A percentile compares a stretch with the other conserved stretches of the same genome.
These are phyloP conservation scores for Tonatia bakeri DNA, from an alignment of 2,113 vertebrate genomes.

Conservation along the genomic window DNA sequence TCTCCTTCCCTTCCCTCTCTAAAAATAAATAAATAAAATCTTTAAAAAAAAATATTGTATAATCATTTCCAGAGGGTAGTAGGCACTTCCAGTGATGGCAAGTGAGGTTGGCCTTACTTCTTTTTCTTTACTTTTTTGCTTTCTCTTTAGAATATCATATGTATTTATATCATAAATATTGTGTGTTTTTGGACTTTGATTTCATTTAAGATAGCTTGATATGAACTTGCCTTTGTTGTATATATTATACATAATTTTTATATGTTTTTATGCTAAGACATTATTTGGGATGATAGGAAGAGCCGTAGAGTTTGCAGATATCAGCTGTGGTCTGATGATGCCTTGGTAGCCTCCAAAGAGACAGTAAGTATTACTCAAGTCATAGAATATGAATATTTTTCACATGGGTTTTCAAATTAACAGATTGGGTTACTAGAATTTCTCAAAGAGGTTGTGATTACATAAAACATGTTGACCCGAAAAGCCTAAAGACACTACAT, in stretches of 20 bases:
- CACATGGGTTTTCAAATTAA: neutral
- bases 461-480: neutral
- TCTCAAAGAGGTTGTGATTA: neutral
- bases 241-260: neutral
- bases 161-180: neutral
- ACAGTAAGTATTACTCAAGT: constrained; percentile 52
- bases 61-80: neutral
- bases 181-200: neutral
- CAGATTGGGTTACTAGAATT: neutral
- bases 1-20: too few relatives aligned
- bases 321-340: constrained; percentile 27
- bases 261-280: constrained; percentile 39
- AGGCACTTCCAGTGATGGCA: neutral
- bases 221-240: neutral
- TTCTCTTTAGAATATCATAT: neutral
- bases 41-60: too few relatives aligned
- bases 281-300: constrained; percentile 29
- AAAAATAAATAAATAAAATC: too few relatives aligned
- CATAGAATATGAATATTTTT: neutral
- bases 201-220: constrained; percentile 21
- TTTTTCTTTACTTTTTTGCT: neutral
- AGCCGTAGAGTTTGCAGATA: neutral
- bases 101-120: neutral
- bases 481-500: neutral
- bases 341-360: neutral